Conservation (phyloP, 2,113 vertebrate species). For the Heterotis niloticus region DNA sequence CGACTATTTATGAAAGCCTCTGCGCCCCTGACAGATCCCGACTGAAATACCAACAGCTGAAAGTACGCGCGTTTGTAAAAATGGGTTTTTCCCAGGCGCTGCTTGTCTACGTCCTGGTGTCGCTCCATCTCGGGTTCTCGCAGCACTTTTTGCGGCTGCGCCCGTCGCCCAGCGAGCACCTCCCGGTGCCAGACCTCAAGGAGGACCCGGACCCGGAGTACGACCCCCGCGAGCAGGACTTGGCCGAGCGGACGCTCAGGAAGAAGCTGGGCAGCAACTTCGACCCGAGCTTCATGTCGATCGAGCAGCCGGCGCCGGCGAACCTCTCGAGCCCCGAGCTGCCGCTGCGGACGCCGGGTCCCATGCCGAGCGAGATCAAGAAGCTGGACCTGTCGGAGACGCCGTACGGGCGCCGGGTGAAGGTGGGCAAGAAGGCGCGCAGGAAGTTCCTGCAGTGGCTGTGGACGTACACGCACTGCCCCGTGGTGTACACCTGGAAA, state of each 20-base stretch:
- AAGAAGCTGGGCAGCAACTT: constrained; percentile 86
- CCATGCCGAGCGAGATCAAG: constrained; percentile 74
- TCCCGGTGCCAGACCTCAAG: constrained; percentile 77
- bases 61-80: constrained; percentile 36
- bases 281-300: constrained; percentile 82
- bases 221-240: constrained; percentile 84
- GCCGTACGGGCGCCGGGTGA: constrained; percentile 72
- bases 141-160: constrained; percentile 78
- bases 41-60: constrained; percentile 26
- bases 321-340: constrained; percentile 65
- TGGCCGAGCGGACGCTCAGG: constrained; percentile 77
- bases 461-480: constrained; percentile 86
- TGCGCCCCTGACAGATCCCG: constrained; percentile 43
- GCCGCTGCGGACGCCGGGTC: constrained; percentile 60
- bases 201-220: constrained; percentile 86
- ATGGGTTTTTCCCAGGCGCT: constrained; percentile 74
- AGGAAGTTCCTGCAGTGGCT: constrained; percentile 87
- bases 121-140: constrained; percentile 63
- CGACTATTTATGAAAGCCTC: constrained; percentile 80
- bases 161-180: constrained; percentile 79
- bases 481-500: constrained; percentile 85
- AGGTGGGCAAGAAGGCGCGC: constrained; percentile 81
- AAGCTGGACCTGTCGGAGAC: constrained; percentile 74
- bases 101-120: constrained; percentile 68
- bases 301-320: constrained; percentile 65